These are phyloP conservation scores for Cliona cf. orientalis DNA, from an alignment of 37 sponge, comb jelly and placozoan species.

Conservation along the genomic window DNA sequence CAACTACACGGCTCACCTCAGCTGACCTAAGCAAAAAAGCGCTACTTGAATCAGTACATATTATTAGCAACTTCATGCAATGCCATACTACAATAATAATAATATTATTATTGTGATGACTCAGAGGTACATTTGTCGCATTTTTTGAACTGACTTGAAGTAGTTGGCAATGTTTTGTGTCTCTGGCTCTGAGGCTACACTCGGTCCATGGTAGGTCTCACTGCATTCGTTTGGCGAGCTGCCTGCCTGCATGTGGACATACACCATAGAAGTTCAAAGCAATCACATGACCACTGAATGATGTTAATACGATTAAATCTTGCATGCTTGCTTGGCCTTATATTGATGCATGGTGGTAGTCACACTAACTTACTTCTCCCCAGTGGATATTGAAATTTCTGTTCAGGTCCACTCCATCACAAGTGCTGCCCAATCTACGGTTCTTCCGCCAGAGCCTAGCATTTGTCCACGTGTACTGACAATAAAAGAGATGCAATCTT, in stretches of 20 bases:
- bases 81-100: too few species aligned
- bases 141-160: constrained; percentile 72
- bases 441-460: constrained; percentile 88
- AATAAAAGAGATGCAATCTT: neutral
- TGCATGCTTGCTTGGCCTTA: too few species aligned
- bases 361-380: constrained; percentile 17
- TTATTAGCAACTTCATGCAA: constrained; percentile 22
- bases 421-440: constrained; percentile 21
- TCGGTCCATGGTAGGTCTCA: constrained; percentile 75
- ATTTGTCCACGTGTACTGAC: constrained; percentile 73
- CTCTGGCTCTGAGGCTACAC: constrained; percentile 81
- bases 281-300: too few species aligned
- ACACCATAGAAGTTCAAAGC: too few species aligned
- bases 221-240: constrained; percentile 67
- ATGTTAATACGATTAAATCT: too few species aligned
- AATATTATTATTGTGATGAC: too few species aligned
- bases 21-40: too few species aligned
- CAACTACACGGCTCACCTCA: constrained; percentile 58
- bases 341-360: neutral
- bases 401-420: constrained; percentile 87
- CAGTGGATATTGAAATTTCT: constrained; percentile 64
- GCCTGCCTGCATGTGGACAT: constrained; percentile 44
- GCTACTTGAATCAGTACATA: too few species aligned
- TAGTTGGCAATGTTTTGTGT: constrained; percentile 52
- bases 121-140: too few species aligned